These are phyloP conservation scores for Stegodyphus mimosarum DNA, from an alignment of 1,140 invertebrate genomes.

Conservation along the genomic window DNA sequence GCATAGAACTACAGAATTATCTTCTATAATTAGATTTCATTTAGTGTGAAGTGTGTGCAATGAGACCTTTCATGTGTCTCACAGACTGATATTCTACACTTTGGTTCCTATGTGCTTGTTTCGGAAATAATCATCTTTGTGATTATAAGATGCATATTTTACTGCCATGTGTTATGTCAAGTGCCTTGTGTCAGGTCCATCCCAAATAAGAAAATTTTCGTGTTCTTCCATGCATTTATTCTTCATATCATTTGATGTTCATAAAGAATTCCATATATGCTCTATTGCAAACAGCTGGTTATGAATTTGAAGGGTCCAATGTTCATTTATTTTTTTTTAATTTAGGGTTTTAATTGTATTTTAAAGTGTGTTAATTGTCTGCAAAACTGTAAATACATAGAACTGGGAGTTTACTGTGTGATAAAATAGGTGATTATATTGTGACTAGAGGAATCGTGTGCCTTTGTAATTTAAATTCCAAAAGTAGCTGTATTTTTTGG, in stretches of 20 bases:
- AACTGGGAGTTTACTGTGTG: constrained; percentile 6
- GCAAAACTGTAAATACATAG: neutral
- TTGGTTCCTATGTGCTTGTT: constrained; percentile 28
- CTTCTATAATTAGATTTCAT: neutral
- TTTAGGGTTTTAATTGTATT: constrained; percentile 4
- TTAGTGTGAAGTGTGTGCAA: neutral
- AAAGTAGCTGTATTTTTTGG: neutral
- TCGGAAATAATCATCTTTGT: neutral
- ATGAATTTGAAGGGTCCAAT: constrained; percentile 33
- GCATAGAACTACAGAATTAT: neutral
- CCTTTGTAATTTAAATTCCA: neutral
- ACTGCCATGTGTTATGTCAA: constrained; percentile 25
- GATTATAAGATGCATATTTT: constrained; percentile 27
- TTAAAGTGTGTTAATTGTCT: constrained; percentile 1
- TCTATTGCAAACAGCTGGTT: constrained; percentile 19
- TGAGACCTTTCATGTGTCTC: neutral
- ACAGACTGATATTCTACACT: neutral
- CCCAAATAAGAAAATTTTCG: too few relatives aligned
- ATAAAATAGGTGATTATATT: constrained; percentile 8
- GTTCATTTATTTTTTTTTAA: constrained; percentile 1
- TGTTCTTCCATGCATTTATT: neutral
- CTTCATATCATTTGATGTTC: neutral
- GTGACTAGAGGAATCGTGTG: neutral
- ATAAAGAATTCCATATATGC: neutral
- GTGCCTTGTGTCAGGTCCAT: neutral